Base-by-base conservation (phyloP, 1,140 invertebrate genomes). In the Proales similis region DNA sequence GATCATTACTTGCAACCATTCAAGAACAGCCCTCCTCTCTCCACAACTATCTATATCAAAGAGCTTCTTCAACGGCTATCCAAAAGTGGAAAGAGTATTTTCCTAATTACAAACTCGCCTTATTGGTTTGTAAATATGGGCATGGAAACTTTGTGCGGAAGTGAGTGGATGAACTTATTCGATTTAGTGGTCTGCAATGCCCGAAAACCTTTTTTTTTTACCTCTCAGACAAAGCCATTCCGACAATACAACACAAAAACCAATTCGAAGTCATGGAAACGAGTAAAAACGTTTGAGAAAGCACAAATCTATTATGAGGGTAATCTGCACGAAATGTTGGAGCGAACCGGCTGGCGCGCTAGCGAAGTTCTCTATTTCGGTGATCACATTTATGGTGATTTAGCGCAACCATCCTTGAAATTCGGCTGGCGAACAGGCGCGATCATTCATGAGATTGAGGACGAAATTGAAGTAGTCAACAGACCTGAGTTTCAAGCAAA, bases 371-470 rank as follows among this genome's bases (percentile, higher is more conserved):
- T 96, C 5, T 96, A 96, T 74, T 95, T 95, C 78, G 93, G 92
- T 0, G 92, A 96, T 79, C 92, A 96, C 80, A 90, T 93, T 0
- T 96, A 95, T 77, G 91, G 85, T 70, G 93, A 97, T 78, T 79
- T 97, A 53, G 92, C 91, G 73, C 92, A 96, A 78, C 88, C 92
- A 3, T 94, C 90, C 0, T 76, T 96, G 7, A 85, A 92, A 72
- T 88, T 94, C 76, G 90, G 91, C 20, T 96, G 92, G 91, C 82
- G 90, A 68, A 97, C 93, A 6, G 91, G 90, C 3, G 92, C 92
- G n/a, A 95, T 97, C 57, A 93, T 97, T 48, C 87, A 86, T 65
- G 92, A 97, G 77, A 77, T 95, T 14, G 84, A 94, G 87, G 84
- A 88, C 70, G 92, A 96, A 78, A 93, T 95, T 45, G 79, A 87